phyloP scores from a whole-genome alignment of 2,888 invertebrate genomes.

The Scrobipalpa atriplicella region DNA sequence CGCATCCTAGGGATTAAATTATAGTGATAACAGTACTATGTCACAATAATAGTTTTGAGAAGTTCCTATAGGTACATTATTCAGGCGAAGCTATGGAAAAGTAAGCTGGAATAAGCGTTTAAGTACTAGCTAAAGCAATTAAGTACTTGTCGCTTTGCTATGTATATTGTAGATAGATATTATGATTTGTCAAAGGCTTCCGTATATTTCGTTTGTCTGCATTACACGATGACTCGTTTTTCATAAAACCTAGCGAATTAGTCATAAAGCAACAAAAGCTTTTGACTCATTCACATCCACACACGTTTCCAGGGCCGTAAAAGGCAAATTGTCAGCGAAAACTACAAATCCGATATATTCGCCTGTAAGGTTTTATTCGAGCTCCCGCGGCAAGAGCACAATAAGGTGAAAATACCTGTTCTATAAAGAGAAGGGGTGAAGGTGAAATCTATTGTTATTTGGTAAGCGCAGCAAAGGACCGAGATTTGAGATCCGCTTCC shows the following conservation, averaged over 20 bases:
- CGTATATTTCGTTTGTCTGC: neutral
- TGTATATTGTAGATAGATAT: neutral
- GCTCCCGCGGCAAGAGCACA: slow-evolving; percentile 21
- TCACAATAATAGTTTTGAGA: too few relatives aligned
- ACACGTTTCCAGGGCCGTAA: slow-evolving; percentile 12
- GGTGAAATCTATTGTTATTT: slow-evolving; percentile 31
- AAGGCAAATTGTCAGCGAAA: slow-evolving; percentile 14
- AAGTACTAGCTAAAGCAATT: too few relatives aligned
- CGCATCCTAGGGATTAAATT: too few relatives aligned
- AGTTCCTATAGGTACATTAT: too few relatives aligned
- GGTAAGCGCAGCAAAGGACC: slow-evolving; percentile 32
- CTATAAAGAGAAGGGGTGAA: slow-evolving; percentile 17
- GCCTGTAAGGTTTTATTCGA: slow-evolving; percentile 21
- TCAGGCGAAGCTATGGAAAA: too few relatives aligned
- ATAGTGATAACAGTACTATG: too few relatives aligned
- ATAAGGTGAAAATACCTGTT: slow-evolving; percentile 28
- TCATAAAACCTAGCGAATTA: neutral
- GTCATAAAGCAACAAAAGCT: neutral
- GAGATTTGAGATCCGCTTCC: slow-evolving; percentile 34
- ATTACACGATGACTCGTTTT: neutral
- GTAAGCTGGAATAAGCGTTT: too few relatives aligned
- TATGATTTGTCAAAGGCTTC: neutral
- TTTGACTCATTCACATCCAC: slow-evolving; percentile 14
- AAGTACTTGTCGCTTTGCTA: neutral
- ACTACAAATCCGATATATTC: slow-evolving; percentile 16